phyloP scores from a whole-genome alignment of 2,797 vertebrate genomes.

The Mycteria americana region DNA sequence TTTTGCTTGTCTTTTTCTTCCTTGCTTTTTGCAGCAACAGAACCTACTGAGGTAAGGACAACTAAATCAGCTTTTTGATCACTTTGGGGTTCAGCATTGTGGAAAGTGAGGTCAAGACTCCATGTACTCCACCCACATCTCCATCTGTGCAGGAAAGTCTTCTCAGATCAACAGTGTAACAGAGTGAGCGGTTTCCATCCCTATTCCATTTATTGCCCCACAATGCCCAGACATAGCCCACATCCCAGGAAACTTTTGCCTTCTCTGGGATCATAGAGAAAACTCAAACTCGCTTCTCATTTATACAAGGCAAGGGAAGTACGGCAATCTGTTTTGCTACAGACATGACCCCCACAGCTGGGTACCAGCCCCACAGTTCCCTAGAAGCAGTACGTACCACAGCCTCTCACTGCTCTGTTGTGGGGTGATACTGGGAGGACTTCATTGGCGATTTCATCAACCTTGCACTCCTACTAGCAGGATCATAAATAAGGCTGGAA shows the following conservation, averaged over 20 bases:
- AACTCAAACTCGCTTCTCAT: not conserved
- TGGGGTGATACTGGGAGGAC: not conserved
- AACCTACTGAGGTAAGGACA: constrained; percentile 52
- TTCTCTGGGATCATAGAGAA: not conserved
- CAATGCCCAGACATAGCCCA: not conserved
- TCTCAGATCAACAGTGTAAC: not conserved
- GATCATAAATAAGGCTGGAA: not conserved
- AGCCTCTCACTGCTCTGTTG: not conserved
- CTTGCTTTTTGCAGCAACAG: constrained; percentile 19
- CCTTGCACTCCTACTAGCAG: not conserved
- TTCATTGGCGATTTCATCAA: not conserved
- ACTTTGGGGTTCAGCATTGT: not conserved
- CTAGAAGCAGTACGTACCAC: not conserved
- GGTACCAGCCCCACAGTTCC: not conserved
- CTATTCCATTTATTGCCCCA: not conserved
- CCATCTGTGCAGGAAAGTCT: not conserved
- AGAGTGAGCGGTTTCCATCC: not conserved
- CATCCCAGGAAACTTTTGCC: not conserved
- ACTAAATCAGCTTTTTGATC: not conserved
- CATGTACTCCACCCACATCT: not conserved
- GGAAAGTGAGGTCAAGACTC: not conserved
- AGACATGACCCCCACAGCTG: not conserved
- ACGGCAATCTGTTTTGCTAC: not conserved
- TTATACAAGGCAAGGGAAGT: not conserved
- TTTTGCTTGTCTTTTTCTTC: not conserved